Base-by-base conservation (phyloP, 2,113 vertebrate species). In the Cinclus cinclus region DNA sequence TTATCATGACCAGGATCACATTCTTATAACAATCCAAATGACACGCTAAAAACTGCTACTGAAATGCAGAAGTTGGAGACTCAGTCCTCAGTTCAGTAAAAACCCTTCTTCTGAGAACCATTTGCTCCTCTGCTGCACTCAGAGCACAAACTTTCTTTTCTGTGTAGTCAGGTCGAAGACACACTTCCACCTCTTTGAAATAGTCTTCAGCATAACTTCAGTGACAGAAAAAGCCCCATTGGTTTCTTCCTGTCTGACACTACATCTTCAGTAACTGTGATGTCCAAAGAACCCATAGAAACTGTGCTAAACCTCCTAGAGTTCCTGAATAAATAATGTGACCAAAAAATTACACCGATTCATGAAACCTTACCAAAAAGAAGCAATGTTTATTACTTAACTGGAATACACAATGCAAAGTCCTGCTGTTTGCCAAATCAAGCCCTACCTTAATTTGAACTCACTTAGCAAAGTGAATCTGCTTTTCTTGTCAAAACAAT, bases 1-100 rank as follows among this genome's bases (percentile, higher is more conserved):
- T 97, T 98, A 98, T 98, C 97, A 73, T 47, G 56, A 70, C 58
- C 75, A 91, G 71, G 73, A 98, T 98, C 97, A 83, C 47, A 88
- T 85, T 96, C 94, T 91, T 97, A 79, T 92, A 96, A 97, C 70
- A 95, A 96, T 94, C 63, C 73, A 94, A 87, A 92, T 95, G 95
- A 91, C 86, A 96, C 18, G 46, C 9, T n/a, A 68, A 96, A 93
- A 96, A 67, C 86, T 22, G 5, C 47, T 86, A 33, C 68, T 65
- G 79, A 83, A 65, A 70, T 55, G 20, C 56, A 59, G 81, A 95
- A 86, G 21, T 92, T 27, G 60, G 58, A 83, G 60, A n/a, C 44
- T 85, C 1, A 6, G 2, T 22, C 23, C 59, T 83, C 28, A 59
- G 25, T 75, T 82, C 42, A 64, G 55, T 56, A 74, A 81, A 68